phyloP scores from a whole-genome alignment of 2,888 invertebrate species.

The Epinotia bilunana region DNA sequence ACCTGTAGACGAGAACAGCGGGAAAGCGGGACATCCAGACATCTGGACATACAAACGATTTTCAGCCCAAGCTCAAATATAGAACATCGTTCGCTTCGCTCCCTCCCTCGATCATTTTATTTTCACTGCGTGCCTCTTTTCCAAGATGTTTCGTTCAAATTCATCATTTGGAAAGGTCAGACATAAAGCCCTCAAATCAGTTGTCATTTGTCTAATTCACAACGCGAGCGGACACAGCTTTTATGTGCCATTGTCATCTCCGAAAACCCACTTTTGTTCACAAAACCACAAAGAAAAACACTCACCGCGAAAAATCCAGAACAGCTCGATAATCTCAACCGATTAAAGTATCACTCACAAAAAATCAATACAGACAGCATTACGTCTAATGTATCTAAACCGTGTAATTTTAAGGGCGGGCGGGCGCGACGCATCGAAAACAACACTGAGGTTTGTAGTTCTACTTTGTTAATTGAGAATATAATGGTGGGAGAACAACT shows the following conservation, averaged over 20 bases:
- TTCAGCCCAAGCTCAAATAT: too few relatives aligned
- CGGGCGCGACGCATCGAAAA: slow-evolving; percentile 1
- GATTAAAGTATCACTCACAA: slow-evolving; percentile 25
- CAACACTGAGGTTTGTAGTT: neutral
- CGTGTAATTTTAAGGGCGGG: neutral
- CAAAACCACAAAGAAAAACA: slow-evolving; percentile 11
- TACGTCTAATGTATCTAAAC: neutral
- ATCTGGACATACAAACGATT: too few relatives aligned
- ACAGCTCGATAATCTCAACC: slow-evolving; percentile 18
- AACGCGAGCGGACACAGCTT: neutral
- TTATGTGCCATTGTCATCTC: neutral
- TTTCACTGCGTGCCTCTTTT: neutral
- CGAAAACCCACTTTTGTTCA: neutral
- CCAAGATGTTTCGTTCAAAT: neutral
- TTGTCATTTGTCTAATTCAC: neutral
- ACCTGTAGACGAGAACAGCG: too few relatives aligned
- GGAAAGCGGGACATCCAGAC: too few relatives aligned
- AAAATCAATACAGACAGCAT: slow-evolving; percentile 27
- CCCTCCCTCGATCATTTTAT: neutral
- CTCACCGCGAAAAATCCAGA: slow-evolving; percentile 16
- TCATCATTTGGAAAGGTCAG: neutral
- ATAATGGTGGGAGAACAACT: neutral
- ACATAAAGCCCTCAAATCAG: neutral
- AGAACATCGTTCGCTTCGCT: too few relatives aligned
- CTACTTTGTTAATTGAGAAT: neutral